Conservation (phyloP, 2,797 vertebrate genomes). For the Lemur catta region DNA sequence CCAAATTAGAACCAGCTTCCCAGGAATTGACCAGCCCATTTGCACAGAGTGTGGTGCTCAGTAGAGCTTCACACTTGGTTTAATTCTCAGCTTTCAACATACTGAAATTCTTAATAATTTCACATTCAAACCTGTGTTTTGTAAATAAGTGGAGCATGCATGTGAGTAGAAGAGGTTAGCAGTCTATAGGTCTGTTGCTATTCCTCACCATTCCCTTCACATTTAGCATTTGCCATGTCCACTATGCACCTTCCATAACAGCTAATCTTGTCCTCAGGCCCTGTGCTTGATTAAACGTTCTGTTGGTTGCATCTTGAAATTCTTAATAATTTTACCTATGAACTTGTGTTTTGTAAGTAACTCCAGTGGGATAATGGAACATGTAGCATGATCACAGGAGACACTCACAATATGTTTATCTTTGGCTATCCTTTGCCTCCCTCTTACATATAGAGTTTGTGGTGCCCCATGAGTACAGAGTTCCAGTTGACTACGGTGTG, state of each 20-base stretch:
- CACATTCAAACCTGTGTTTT: not conserved
- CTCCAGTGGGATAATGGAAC: not conserved
- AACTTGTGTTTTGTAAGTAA: not conserved
- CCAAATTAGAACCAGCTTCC: not conserved
- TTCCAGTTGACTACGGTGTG: not conserved
- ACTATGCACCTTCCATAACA: not conserved
- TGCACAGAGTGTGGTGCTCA: not conserved
- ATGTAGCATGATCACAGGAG: not conserved
- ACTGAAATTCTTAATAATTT: not conserved
- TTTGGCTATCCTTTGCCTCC: not conserved
- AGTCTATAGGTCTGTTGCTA: not conserved
- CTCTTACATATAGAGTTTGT: not conserved
- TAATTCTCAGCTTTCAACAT: not conserved
- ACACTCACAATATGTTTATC: not conserved
- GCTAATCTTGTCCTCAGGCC: not conserved
- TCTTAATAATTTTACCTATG: not conserved
- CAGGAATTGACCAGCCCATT: not conserved
- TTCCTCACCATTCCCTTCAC: not conserved
- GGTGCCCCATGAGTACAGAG: not conserved
- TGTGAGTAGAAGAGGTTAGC: not conserved
- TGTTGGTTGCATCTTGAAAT: not conserved
- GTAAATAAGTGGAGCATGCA: not conserved
- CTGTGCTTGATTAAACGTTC: not conserved
- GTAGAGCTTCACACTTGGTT: not conserved
- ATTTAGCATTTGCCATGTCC: not conserved